These are phyloP conservation scores for Pogoniulus pusillus DNA, from an alignment of 2,797 vertebrate species.

Conservation along the genomic window DNA sequence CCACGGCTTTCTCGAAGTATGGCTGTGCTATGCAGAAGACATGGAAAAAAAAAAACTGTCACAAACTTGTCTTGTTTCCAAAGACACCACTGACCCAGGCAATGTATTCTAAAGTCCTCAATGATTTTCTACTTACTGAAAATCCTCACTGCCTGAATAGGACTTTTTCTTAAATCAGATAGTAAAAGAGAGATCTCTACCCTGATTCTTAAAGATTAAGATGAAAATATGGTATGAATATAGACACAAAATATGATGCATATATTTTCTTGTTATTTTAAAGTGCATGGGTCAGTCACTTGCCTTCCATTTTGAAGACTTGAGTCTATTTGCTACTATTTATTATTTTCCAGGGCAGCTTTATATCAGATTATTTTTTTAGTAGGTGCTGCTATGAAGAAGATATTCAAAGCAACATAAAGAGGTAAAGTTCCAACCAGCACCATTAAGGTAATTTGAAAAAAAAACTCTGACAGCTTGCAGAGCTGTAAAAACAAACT, in stretches of 20 bases:
- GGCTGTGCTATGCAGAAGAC: background rate
- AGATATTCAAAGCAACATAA: too few species aligned
- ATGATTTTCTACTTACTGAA: constrained; percentile 20
- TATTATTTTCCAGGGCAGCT: background rate
- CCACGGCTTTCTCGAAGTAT: background rate
- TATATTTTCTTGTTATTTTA: constrained; percentile 9
- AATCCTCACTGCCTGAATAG: background rate
- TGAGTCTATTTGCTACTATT: background rate
- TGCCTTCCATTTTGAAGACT: background rate
- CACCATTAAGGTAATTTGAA: background rate
- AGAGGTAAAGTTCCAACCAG: background rate
- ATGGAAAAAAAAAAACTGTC: background rate
- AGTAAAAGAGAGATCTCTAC: background rate
- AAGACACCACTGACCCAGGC: constrained; percentile 13
- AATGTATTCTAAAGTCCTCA: constrained; percentile 26
- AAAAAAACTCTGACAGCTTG: background rate
- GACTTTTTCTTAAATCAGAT: constrained; percentile 4
- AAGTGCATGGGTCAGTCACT: background rate
- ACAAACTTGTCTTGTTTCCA: constrained; percentile 21
- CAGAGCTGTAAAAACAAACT: background rate
- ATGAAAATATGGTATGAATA: background rate
- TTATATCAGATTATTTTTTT: background rate
- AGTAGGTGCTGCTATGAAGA: background rate
- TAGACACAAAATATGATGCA: background rate
- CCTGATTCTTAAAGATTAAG: background rate